Conservation (phyloP, 2,113 vertebrate genomes). For the Lophura nycthemera region DNA sequence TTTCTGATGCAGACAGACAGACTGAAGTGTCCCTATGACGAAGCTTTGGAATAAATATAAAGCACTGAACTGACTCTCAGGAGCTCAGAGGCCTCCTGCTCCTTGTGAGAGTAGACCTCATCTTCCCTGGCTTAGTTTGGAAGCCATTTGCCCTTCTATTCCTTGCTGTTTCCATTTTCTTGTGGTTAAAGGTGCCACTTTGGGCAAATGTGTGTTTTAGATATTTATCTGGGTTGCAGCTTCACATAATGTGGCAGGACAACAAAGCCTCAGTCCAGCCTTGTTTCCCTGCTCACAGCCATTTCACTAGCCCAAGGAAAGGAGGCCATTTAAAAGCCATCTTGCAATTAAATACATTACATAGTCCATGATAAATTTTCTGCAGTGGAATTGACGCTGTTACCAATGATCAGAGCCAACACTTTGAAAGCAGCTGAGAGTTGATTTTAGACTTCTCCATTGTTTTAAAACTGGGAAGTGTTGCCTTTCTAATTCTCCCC, state of each 20-base stretch:
- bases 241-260: not conserved
- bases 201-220: not conserved
- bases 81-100: not conserved
- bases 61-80: constrained; percentile 17
- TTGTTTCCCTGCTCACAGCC: not conserved
- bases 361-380: constrained; percentile 54
- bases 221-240: constrained; percentile 24
- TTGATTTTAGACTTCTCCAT: constrained; percentile 42
- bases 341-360: constrained; percentile 60
- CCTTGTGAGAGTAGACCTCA: not conserved
- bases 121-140: not conserved
- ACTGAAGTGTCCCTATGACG: not conserved
- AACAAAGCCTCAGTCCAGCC: constrained; percentile 10
- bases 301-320: constrained; percentile 49
- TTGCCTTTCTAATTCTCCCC: not conserved
- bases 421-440: constrained; percentile 21
- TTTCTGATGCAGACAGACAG: constrained; percentile 30
- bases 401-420: constrained; percentile 53
- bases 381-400: constrained; percentile 10
- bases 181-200: constrained; percentile 24
- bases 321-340: constrained; percentile 62
- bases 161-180: constrained; percentile 31
- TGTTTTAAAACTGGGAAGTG: constrained; percentile 32
- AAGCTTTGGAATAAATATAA: constrained; percentile 50
- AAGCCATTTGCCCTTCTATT: constrained; percentile 13